A percentile compares a stretch with the other conserved stretches of the same genome.
These are phyloP conservation scores for Myiotriccus ornatus DNA, from an alignment of 2,797 vertebrate species.

Conservation along the genomic window DNA sequence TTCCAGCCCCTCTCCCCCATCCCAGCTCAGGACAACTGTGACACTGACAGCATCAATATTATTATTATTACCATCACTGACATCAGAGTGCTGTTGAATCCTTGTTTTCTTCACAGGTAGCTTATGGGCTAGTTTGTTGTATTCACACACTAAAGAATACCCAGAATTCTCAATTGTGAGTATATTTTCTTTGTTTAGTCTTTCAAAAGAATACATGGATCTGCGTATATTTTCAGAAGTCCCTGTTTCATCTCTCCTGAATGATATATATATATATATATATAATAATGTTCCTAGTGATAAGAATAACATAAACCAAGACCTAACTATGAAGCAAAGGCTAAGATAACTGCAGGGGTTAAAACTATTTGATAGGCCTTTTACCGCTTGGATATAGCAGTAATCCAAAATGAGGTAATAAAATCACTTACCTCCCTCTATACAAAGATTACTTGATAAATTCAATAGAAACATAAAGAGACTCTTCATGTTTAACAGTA, in stretches of 20 bases:
- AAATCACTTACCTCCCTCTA: conserved; percentile 35
- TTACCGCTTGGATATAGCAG: not conserved
- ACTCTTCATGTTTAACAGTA: conserved; percentile 31
- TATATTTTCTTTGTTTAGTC: not conserved
- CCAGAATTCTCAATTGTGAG: not conserved
- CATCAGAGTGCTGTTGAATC: not conserved
- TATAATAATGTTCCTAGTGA: not conserved
- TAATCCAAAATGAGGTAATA: conserved; percentile 34
- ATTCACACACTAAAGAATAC: not conserved
- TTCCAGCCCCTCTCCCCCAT: accelerated
- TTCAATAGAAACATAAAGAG: conserved; percentile 31
- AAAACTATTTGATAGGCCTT: conserved; percentile 41
- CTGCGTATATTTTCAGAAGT: not conserved
- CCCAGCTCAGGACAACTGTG: not conserved
- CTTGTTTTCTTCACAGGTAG: not conserved
- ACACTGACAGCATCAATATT: not conserved
- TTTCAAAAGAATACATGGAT: not conserved
- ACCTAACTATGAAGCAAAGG: not conserved
- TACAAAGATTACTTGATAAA: conserved; percentile 49
- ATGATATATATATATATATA: not conserved
- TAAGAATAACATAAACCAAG: not conserved
- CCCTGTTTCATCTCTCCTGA: not conserved
- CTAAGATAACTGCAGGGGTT: not conserved
- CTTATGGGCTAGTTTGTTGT: not conserved
- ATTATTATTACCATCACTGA: not conserved